Percentiles rank a stretch among this genome's conserved stretches.
phyloP scores from a whole-genome alignment of 1,140 invertebrate genomes.

The Bombus turneri region DNA sequence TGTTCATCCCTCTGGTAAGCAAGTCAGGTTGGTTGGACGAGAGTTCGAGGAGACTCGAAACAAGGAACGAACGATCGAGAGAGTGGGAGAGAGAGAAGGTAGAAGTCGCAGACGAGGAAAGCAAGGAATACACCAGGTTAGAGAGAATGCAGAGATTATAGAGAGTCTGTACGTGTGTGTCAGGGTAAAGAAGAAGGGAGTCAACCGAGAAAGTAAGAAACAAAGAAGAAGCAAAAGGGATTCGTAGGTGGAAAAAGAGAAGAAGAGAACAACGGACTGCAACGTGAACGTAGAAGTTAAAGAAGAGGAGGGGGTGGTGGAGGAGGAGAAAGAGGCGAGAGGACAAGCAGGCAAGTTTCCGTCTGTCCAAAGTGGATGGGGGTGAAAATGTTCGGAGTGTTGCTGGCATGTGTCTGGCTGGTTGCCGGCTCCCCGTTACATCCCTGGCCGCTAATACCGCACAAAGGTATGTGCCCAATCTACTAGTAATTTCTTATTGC shows the following conservation, averaged over 20 bases:
- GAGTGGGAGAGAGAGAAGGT: too few species aligned
- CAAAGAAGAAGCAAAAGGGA: not conserved
- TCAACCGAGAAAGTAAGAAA: not conserved
- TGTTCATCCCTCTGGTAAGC: not conserved
- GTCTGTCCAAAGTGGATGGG: constrained; percentile 60
- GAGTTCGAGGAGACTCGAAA: not conserved
- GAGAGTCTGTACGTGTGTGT: not conserved
- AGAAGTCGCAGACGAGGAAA: not conserved
- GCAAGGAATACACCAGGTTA: not conserved
- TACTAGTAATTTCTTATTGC: constrained; percentile 31
- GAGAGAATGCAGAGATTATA: constrained; percentile 6
- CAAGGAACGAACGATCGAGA: not conserved
- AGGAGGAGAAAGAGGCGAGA: constrained; percentile 27
- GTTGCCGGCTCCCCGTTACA: constrained; percentile 67
- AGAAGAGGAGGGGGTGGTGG: constrained; percentile 12
- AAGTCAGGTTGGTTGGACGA: not conserved
- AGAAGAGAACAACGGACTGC: constrained; percentile 36
- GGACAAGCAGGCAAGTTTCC: constrained; percentile 56
- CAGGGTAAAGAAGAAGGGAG: not conserved
- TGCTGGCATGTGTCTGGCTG: constrained; percentile 68
- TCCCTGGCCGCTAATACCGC: constrained; percentile 62
- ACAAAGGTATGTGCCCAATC: constrained; percentile 61
- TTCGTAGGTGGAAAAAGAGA: constrained; percentile 15
- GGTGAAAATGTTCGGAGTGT: constrained; percentile 67
- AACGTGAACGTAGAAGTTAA: constrained; percentile 42